Base-by-base conservation (phyloP, 2,797 vertebrate species). In the Crenuchus spilurus region DNA sequence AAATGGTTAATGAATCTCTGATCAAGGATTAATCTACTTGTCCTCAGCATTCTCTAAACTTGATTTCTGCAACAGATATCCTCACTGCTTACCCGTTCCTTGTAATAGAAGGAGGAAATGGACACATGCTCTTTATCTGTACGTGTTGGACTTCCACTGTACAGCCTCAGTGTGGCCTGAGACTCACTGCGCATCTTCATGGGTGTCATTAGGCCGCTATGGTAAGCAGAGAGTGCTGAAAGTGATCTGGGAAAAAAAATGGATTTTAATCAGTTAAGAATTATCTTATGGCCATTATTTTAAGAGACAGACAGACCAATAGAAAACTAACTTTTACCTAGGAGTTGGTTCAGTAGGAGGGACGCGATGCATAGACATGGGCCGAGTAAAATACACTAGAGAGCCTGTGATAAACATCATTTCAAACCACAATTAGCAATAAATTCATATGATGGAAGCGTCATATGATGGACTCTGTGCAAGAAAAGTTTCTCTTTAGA, bases 61-160 rank as follows among this genome's bases (percentile, higher is more conserved):
- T n/a, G n/a, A n/a, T 3, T 14, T 1, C 49, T 26, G 2, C 2
- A 26, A 55, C 14, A 54, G 10, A n/a, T 30, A 41, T 10, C 20
- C 30, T 7, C 16, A 14, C 41, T 33, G 13, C 20, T 92, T 91
- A 99, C 97, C 94, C 97, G 91, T 61, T 99, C 96, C 89, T 99
- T 99, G 78, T 99, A 99, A 90, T 99, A 99, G 89, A 99, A 99
- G 82, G 97, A 98, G 22, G 97, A 99, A 77, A 99, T 96, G 85
- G 97, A 99, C 74, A 99, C 97, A 48, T 96, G 96, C 80, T 98
- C 97, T 86, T 99, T 99, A 87, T 99, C 97, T 0, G 93, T 93
- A 66, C 96, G 97, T 0, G 97, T 99, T 0, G 97, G 97, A 77
- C 96, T 99, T 73, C 97, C 94, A 0, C 97, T 96, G 87, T 98